phyloP scores from a whole-genome alignment of 2,797 vertebrate genomes.

The Erpetoichthys calabaricus region DNA sequence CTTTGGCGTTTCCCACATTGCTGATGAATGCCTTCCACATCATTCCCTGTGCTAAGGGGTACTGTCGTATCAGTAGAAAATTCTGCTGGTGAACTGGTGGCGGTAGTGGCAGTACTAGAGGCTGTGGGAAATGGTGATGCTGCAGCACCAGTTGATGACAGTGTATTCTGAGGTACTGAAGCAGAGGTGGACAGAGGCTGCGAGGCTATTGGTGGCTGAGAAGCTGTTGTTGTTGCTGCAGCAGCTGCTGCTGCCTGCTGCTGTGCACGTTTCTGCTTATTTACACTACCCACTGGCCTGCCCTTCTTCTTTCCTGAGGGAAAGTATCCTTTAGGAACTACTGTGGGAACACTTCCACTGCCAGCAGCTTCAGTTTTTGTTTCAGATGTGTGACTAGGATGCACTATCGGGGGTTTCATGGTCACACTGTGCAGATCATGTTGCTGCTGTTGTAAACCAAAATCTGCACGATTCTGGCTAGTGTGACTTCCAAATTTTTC shows the following conservation, averaged over 20 bases:
- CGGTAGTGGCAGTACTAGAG: constrained; percentile 11
- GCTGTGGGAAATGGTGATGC: constrained; percentile 6
- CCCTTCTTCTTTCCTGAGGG: constrained; percentile 97
- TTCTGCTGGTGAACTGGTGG: constrained; percentile 17
- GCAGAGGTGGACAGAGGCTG: constrained; percentile 3
- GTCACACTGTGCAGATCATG: too few relatives aligned
- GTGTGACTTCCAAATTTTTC: too few relatives aligned
- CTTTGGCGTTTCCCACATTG: background rate
- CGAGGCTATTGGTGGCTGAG: constrained; percentile 25
- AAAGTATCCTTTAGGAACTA: constrained; percentile 90
- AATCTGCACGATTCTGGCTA: too few relatives aligned
- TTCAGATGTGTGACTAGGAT: too few relatives aligned
- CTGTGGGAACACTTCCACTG: background rate
- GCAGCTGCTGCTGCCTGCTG: constrained; percentile 18
- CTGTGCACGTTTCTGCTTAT: constrained; percentile 85
- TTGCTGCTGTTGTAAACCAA: too few relatives aligned
- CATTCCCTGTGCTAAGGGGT: too few relatives aligned
- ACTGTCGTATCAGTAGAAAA: constrained; percentile 20
- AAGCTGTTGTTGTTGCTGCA: constrained; percentile 26
- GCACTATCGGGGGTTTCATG: too few relatives aligned
- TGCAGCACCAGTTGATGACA: background rate
- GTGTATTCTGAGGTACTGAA: constrained; percentile 16
- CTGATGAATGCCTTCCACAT: background rate
- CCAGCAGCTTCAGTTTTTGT: too few relatives aligned
- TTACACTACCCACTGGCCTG: constrained; percentile 89